phyloP scores from a whole-genome alignment of 1,140 invertebrate genomes.

The Saxidomus purpurata region DNA sequence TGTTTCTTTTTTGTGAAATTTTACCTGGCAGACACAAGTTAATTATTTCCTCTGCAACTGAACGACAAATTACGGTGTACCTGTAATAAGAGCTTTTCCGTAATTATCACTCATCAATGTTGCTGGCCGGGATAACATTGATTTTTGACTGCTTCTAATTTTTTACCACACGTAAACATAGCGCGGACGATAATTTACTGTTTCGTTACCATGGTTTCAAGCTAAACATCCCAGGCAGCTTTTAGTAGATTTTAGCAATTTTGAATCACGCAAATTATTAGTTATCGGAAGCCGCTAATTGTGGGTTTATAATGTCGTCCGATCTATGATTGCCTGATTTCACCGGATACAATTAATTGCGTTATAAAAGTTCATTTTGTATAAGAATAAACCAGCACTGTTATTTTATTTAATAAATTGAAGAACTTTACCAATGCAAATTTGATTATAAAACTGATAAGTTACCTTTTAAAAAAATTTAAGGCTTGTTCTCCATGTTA shows the following conservation, averaged over 20 bases:
- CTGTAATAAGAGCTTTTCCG: slow-evolving; percentile 25
- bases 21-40: slow-evolving; percentile 9
- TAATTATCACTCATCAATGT: slow-evolving; percentile 47
- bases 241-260: slow-evolving; percentile 35
- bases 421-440: too few relatives aligned
- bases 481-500: too few relatives aligned
- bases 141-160: slow-evolving; percentile 49
- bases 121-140: slow-evolving; percentile 47
- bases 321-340: background rate
- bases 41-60: slow-evolving; percentile 9
- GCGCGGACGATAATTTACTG: slow-evolving; percentile 51
- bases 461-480: too few relatives aligned
- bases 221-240: slow-evolving; percentile 57
- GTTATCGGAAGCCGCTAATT: slow-evolving; percentile 28
- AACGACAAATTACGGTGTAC: slow-evolving; percentile 44
- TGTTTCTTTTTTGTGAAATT: background rate
- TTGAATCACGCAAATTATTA: slow-evolving; percentile 46
- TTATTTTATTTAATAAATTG: too few relatives aligned
- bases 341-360: slow-evolving; percentile 19
- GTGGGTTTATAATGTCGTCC: background rate
- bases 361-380: background rate
- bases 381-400: too few relatives aligned
- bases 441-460: too few relatives aligned
- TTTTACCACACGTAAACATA: slow-evolving; percentile 47
- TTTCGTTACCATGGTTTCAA: slow-evolving; percentile 56